These are phyloP conservation scores for Tenthredo distinguenda DNA, from an alignment of 2,888 invertebrate species.

Conservation along the genomic window DNA sequence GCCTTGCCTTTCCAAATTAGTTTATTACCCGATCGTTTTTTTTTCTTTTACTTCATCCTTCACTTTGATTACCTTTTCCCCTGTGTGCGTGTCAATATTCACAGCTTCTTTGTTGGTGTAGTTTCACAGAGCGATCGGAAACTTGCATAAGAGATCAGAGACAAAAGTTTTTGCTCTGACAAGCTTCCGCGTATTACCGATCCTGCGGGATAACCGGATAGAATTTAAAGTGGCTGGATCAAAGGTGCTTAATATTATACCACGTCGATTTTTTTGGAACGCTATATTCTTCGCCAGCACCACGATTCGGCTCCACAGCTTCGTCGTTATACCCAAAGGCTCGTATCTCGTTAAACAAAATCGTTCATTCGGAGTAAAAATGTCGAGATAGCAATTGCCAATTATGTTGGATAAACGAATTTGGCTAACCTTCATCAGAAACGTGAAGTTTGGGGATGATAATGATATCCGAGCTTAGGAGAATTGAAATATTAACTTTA, in stretches of 20 bases:
- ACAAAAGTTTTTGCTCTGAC: conserved; percentile 32
- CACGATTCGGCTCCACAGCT: neutral
- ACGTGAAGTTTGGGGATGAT: neutral
- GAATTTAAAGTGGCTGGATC: conserved; percentile 49
- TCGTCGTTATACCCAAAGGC: conserved; percentile 9
- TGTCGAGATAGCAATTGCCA: neutral
- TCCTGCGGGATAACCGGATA: conserved; percentile 21
- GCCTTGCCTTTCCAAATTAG: conserved; percentile 38
- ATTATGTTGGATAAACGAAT: neutral
- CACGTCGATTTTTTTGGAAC: conserved; percentile 10
- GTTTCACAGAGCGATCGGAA: conserved; percentile 16
- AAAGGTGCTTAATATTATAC: conserved; percentile 39
- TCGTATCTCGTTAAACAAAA: neutral
- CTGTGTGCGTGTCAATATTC: neutral
- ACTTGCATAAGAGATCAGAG: conserved; percentile 20
- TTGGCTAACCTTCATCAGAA: neutral
- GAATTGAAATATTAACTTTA: neutral
- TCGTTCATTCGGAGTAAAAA: neutral
- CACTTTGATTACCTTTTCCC: conserved; percentile 8
- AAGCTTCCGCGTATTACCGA: conserved; percentile 35
- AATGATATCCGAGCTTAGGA: neutral
- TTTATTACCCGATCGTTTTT: conserved; percentile 33
- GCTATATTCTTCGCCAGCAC: neutral
- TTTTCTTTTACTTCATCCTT: neutral
- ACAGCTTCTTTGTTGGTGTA: neutral